Conservation (phyloP, 2,113 vertebrate species). For the Syngnathus floridae region DNA sequence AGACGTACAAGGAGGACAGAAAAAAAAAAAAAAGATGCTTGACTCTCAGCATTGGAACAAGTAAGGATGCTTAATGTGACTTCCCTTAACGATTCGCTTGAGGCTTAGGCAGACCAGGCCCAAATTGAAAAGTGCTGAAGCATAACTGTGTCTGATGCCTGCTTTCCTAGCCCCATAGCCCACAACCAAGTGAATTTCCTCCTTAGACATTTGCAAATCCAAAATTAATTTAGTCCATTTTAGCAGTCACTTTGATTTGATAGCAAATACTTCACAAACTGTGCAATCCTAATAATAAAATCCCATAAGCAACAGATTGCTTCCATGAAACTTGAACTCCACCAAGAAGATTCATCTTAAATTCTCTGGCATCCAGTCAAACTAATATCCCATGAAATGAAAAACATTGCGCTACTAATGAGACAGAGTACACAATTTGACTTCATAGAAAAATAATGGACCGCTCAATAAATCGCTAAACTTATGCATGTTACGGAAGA, state of each 20-base stretch:
- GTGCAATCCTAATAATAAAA: background rate
- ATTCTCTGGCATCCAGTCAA: conserved; percentile 23
- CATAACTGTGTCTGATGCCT: conserved; percentile 64
- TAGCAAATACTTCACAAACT: background rate
- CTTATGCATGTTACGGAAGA: background rate
- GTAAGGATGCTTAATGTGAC: conserved; percentile 61
- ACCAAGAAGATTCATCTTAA: background rate
- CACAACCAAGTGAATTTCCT: conserved; percentile 60
- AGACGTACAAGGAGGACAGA: conserved; percentile 10
- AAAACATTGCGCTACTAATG: background rate
- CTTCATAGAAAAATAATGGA: conserved; percentile 3
- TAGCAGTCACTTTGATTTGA: conserved; percentile 8
- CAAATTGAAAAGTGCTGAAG: conserved; percentile 72
- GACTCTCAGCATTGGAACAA: background rate
- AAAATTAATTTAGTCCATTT: conserved; percentile 31
- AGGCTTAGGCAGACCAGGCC: conserved; percentile 49
- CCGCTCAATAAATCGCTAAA: background rate
- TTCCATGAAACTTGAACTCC: background rate
- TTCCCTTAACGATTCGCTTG: conserved; percentile 61
- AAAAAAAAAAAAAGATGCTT: conserved; percentile 18
- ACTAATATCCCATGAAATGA: conserved; percentile 25
- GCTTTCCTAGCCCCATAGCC: conserved; percentile 52
- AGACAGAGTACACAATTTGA: conserved; percentile 1
- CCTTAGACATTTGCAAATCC: conserved; percentile 27
- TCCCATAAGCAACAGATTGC: background rate